These are phyloP conservation scores for Ceryle rudis DNA, from an alignment of 2,797 vertebrate species.

Conservation along the genomic window DNA sequence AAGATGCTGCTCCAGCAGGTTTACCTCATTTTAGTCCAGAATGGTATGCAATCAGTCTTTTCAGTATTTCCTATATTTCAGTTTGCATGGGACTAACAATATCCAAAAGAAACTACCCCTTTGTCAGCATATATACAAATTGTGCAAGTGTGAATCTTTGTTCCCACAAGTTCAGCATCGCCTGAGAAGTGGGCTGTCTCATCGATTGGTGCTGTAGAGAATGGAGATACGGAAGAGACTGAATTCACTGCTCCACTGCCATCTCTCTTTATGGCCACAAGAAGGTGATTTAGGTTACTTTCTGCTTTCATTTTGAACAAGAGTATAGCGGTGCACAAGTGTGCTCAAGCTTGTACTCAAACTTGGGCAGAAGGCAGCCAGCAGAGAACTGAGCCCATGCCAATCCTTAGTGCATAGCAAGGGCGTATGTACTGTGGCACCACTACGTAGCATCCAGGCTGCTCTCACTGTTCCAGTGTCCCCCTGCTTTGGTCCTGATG, in stretches of 20 bases:
- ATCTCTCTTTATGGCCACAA: not conserved
- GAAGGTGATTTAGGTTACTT: not conserved
- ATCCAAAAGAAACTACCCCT: not conserved
- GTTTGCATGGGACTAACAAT: not conserved
- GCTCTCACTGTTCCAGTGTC: accelerated
- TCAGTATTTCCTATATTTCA: not conserved
- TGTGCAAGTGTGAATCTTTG: not conserved
- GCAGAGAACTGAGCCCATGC: not conserved
- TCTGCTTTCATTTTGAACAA: not conserved
- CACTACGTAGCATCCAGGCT: not conserved
- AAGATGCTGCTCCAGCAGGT: not conserved
- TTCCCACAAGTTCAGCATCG: not conserved
- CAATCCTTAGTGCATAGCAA: not conserved
- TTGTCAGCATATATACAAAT: not conserved
- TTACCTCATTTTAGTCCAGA: not conserved
- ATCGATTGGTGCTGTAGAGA: accelerated
- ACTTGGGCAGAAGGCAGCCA: not conserved
- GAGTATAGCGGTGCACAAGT: not conserved
- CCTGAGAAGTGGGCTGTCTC: not conserved
- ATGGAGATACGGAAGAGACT: not conserved
- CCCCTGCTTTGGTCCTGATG: not conserved
- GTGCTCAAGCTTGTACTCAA: not conserved
- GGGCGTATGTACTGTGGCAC: not conserved
- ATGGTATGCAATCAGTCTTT: not conserved
- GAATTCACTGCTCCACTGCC: not conserved